Conservation (phyloP, 1,140 invertebrate genomes). For the Diploscapter pachys region DNA sequence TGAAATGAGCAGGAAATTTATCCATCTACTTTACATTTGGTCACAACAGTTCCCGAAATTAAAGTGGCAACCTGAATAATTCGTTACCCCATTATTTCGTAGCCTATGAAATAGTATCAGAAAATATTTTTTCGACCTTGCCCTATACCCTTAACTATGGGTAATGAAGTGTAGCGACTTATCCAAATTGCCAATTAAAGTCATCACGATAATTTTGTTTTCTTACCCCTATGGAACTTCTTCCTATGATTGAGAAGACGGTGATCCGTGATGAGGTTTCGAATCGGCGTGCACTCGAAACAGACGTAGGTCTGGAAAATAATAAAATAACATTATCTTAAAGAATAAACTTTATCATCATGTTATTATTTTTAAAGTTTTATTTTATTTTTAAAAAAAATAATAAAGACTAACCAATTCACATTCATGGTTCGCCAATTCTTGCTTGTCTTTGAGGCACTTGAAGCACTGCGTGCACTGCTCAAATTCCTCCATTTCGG, state of each 20-base stretch:
- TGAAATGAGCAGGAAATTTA: background rate
- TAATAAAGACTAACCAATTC: constrained; percentile 48
- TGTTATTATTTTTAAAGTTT: background rate
- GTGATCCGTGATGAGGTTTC: constrained; percentile 52
- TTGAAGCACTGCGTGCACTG: constrained; percentile 58
- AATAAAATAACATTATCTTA: background rate
- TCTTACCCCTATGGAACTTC: constrained; percentile 53
- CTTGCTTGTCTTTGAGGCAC: constrained; percentile 40
- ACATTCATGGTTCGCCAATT: constrained; percentile 48
- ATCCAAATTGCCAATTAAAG: background rate
- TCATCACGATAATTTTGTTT: background rate
- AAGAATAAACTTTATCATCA: background rate
- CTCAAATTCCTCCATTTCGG: constrained; percentile 52
- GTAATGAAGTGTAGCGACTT: too few relatives aligned
- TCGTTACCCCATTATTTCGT: too few relatives aligned
- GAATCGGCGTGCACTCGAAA: constrained; percentile 55
- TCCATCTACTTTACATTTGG: background rate
- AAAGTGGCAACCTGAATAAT: too few relatives aligned
- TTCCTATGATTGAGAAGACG: constrained; percentile 48
- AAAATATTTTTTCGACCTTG: too few relatives aligned
- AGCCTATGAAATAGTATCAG: too few relatives aligned
- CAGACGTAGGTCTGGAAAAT: constrained; percentile 51
- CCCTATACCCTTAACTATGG: too few relatives aligned
- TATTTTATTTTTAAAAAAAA: constrained; percentile 21
- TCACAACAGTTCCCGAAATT: background rate